Evolutionary conservation across 2,797 vertebrate species (phyloP), one percentile per base, ranked within the genome.

Genomic region (Amphiprion clarkii): DNA sequence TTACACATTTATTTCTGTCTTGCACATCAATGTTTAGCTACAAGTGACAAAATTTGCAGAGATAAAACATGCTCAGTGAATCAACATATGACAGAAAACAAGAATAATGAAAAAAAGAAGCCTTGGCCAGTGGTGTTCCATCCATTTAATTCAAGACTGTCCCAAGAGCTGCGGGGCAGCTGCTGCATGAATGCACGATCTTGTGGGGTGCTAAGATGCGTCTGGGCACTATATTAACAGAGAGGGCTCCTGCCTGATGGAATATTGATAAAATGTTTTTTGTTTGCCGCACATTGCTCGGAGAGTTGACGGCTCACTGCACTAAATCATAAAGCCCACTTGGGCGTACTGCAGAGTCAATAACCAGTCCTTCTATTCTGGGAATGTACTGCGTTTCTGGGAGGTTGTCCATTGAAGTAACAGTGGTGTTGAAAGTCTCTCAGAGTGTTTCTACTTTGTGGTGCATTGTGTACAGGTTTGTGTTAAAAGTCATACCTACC

Each of bases 241-340:
- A 91, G 79, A 89, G 63, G 85, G 88, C 86, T 83, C 69, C 71
- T 83, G 86, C 75, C 87, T 92, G 91, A 94, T 93, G 89, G 90
- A 93, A 93, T 94, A 93, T 94, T 91, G 92, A 94, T 93, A 91
- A 93, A 93, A 88, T 88, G 85, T 88, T 90, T 94, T 93, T 92
- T 93, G 86, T 92, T 90, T 89, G 87, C 83, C 74, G 81, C 87
- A 84, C 89, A 89, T 89, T 91, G 89, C 90, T 92, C 73, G 60
- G 91, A 93, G 91, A 91, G 88, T 90, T 92, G 87, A 93, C 71
- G 88, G 81, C 93, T 92, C 88, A 53, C 89, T 93, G 92, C 92
- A 93, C 90, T 92, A 93, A 93, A 91, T 93, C 90, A 91, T 89
- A 89, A 91, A 93, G 87, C 89, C 82, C 79, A 84, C 89, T 92